Percentiles rank a stretch among this genome's conserved stretches.
Conservation (phyloP, 2,888 invertebrate genomes). For the Leptinotarsa juncta region DNA sequence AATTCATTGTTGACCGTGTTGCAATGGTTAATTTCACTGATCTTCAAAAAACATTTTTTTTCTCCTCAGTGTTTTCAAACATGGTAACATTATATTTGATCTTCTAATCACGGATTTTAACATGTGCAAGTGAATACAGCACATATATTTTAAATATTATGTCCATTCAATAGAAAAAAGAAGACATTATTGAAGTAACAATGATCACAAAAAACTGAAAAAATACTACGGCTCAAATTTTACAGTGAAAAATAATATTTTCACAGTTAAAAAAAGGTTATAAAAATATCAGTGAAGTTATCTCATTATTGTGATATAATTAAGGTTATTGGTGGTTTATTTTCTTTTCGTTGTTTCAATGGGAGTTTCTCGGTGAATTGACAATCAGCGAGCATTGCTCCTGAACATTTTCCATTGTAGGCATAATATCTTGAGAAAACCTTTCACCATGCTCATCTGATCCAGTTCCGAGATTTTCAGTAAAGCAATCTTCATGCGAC, state of each 20-base stretch:
- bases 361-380: conserved; percentile 18
- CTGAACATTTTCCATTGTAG: conserved; percentile 20
- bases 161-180: too few relatives aligned
- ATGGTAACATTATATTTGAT: not conserved
- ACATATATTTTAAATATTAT: not conserved
- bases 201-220: not conserved
- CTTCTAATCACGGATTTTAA: not conserved
- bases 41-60: too few relatives aligned
- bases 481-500: conserved; percentile 20
- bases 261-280: too few relatives aligned
- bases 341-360: conserved; percentile 24
- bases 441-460: too few relatives aligned
- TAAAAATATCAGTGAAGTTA: not conserved
- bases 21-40: too few relatives aligned
- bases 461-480: too few relatives aligned
- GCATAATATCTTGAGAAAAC: too few relatives aligned
- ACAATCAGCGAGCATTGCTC: conserved; percentile 23
- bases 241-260: not conserved
- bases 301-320: not conserved
- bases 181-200: not conserved
- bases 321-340: conserved; percentile 10
- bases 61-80: not conserved
- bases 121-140: not conserved
- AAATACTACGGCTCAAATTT: not conserved
- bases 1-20: too few relatives aligned